Evolutionary conservation across 2,797 vertebrate species (phyloP).

Genomic region (Poeciliopsis turneri): DNA sequence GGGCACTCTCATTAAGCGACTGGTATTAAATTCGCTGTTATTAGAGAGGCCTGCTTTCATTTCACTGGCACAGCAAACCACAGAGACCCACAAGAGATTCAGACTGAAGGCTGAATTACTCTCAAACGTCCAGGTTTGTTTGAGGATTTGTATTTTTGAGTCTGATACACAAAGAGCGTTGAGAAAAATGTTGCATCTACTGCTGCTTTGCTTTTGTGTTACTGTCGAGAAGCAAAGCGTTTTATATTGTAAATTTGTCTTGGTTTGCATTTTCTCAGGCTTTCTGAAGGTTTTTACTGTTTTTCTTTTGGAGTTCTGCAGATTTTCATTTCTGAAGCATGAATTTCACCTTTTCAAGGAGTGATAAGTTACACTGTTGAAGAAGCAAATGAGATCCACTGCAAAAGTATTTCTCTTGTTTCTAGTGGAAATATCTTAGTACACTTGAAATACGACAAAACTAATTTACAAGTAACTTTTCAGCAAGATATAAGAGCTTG

Average conservation of each 20-base stretch:
- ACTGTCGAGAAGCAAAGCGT: not conserved
- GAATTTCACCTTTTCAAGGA: not conserved
- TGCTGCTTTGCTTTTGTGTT: not conserved
- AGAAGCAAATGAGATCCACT: not conserved
- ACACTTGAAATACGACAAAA: too few relatives aligned
- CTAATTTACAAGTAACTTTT: too few relatives aligned
- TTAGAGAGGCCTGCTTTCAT: constrained; percentile 81
- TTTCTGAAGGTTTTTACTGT: not conserved
- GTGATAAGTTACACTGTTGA: not conserved
- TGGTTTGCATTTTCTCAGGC: not conserved
- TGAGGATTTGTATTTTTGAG: constrained; percentile 51
- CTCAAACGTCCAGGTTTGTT: constrained; percentile 38
- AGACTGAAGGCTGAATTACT: constrained; percentile 70
- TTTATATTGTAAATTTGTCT: not conserved
- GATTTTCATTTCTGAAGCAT: not conserved
- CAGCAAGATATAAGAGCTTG: too few relatives aligned
- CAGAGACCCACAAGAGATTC: constrained; percentile 75
- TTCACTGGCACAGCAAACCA: constrained; percentile 80
- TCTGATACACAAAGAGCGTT: constrained; percentile 35
- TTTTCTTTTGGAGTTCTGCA: not conserved
- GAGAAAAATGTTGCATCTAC: constrained; percentile 15
- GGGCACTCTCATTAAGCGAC: constrained; percentile 80
- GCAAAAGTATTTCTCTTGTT: not conserved
- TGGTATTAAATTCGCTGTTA: constrained; percentile 80
- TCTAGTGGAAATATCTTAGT: not conserved